Evolutionary conservation across 2,888 invertebrate genomes (phyloP).

Genomic region (Lamproptera curius): DNA sequence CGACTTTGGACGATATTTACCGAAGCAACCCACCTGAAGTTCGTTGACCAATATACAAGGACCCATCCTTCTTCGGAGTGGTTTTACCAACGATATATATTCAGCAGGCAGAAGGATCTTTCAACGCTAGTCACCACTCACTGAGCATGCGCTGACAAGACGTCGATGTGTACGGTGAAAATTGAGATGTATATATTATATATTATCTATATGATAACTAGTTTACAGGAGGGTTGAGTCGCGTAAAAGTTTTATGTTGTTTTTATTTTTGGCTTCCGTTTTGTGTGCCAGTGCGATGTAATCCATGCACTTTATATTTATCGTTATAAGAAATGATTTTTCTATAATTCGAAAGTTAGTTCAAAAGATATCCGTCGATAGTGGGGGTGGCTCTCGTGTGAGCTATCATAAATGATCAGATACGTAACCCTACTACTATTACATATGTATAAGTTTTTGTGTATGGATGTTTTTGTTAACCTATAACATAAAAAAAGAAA

Average conservation of each 20-base stretch:
- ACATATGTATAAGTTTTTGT: neutral
- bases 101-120: constrained; percentile 31
- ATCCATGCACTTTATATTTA: no score
- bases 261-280: no score
- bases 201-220: no score
- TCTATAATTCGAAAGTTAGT: no score
- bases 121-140: constrained; percentile 31
- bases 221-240: constrained; percentile 13
- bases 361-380: no score
- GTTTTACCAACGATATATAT: constrained; percentile 29
- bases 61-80: constrained; percentile 30
- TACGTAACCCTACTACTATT: neutral
- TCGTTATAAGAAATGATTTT: no score
- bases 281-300: no score
- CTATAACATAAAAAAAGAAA: no score
- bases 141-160: constrained; percentile 46
- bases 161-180: constrained; percentile 35
- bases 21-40: constrained; percentile 47
- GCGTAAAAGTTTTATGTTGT: neutral
- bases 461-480: neutral
- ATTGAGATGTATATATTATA: constrained; percentile 25
- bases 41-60: constrained; percentile 35
- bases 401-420: neutral
- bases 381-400: no score
- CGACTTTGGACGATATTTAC: constrained; percentile 39